phyloP scores from a whole-genome alignment of 2,113 vertebrate genomes.

The Archilochus colubris region DNA sequence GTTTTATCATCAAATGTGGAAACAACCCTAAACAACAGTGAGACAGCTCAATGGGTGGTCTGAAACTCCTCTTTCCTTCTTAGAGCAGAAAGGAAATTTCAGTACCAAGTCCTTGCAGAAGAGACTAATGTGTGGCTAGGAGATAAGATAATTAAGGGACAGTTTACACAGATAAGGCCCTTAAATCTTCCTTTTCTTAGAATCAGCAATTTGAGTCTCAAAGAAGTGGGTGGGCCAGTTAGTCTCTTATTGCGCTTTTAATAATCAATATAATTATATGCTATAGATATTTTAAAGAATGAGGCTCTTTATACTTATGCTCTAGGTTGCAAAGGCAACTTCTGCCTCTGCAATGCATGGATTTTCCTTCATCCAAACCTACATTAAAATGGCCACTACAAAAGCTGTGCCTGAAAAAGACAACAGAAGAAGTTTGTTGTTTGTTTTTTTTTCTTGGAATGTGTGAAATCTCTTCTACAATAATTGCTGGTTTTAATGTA shows the following conservation, averaged over 20 bases:
- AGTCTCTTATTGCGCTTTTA: neutral
- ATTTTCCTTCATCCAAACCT: neutral
- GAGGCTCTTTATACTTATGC: neutral
- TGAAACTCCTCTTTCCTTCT: conserved; percentile 48
- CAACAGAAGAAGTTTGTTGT: neutral
- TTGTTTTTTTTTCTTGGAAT: neutral
- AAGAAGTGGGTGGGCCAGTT: conserved; percentile 32
- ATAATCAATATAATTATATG: neutral
- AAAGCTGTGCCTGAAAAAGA: neutral
- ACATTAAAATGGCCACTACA: neutral
- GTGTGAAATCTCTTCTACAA: neutral
- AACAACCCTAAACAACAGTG: conserved; percentile 63
- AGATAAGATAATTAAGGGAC: conserved; percentile 24
- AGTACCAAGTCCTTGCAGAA: conserved; percentile 36
- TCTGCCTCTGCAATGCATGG: neutral
- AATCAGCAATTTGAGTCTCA: neutral
- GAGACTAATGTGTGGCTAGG: conserved; percentile 8
- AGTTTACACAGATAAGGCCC: conserved; percentile 54
- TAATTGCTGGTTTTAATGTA: neutral
- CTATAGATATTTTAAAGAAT: neutral
- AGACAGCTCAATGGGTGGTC: conserved; percentile 76
- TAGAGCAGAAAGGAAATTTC: conserved; percentile 45
- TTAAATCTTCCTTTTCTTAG: conserved; percentile 38
- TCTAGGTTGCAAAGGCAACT: neutral
- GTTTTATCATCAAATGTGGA: conserved; percentile 72